Percentiles rank a stretch among this genome's conserved stretches.
Evolutionary conservation across 2,797 vertebrate genomes (phyloP).

Genomic region (Zalophus californianus): DNA sequence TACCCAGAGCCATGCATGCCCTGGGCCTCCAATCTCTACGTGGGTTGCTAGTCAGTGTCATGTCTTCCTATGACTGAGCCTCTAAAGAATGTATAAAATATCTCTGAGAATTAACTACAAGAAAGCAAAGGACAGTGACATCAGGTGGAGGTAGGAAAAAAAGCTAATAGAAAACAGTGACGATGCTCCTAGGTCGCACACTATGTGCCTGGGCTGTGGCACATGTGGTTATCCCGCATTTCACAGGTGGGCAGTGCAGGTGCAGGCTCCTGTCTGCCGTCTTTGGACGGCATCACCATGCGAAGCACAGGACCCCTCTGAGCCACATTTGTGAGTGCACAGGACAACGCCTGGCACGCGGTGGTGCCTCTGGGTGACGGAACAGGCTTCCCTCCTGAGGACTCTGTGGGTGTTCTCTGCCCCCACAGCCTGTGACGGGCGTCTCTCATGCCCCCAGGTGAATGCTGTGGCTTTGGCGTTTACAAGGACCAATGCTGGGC

Average conservation of each 20-base stretch:
- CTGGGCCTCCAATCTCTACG: background rate
- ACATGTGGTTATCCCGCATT: too few relatives aligned
- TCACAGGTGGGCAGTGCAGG: background rate
- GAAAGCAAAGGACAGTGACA: background rate
- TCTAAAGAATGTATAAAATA: background rate
- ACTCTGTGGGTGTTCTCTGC: too few relatives aligned
- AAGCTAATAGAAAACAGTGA: background rate
- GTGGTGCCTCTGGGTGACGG: too few relatives aligned
- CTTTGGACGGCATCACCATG: background rate
- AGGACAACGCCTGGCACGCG: accelerated
- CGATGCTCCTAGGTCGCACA: background rate
- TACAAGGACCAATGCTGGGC: background rate
- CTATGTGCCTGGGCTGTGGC: background rate
- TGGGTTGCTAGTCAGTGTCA: background rate
- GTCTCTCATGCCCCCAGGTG: background rate
- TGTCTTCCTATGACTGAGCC: background rate
- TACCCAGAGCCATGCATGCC: background rate
- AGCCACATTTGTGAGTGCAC: background rate
- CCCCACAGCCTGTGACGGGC: background rate
- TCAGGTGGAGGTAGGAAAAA: background rate
- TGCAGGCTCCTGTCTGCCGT: background rate
- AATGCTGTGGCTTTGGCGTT: background rate
- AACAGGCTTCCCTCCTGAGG: background rate
- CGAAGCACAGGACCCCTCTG: background rate
- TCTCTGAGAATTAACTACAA: background rate